Percentiles rank a stretch among this genome's conserved stretches.
phyloP scores from a whole-genome alignment of 2,113 vertebrate species.

The Siniperca knerii region DNA sequence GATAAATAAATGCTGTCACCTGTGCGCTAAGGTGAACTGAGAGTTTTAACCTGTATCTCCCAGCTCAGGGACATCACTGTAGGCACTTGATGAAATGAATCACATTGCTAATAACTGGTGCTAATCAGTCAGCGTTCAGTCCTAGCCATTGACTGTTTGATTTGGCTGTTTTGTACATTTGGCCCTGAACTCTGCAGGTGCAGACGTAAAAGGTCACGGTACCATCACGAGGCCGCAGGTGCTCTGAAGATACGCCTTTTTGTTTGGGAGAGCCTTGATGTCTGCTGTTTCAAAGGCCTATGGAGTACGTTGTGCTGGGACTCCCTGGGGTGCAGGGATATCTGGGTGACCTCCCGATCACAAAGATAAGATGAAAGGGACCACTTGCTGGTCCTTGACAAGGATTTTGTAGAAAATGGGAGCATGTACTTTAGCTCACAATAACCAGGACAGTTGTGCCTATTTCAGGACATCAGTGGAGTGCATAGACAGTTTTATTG shows the following conservation, averaged over 20 bases:
- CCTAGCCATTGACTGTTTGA: background rate
- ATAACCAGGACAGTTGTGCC: slow-evolving; percentile 3
- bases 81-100: background rate
- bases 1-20: background rate
- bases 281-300: slow-evolving; percentile 37
- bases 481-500: slow-evolving; percentile 23
- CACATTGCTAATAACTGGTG: background rate
- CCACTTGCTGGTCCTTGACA: background rate
- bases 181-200: background rate
- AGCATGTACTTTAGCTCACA: background rate
- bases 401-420: background rate
- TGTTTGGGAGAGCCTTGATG: slow-evolving; percentile 22
- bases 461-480: slow-evolving; percentile 36
- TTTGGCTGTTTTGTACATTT: background rate
- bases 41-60: background rate
- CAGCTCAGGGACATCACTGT: background rate
- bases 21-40: too few relatives aligned
- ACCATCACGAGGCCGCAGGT: rapidly evolving
- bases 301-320: background rate
- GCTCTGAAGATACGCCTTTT: background rate
- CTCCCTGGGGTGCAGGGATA: background rate
- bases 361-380: slow-evolving; percentile 36
- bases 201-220: slow-evolving; percentile 19
- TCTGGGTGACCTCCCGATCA: slow-evolving; percentile 34
- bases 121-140: background rate